Evolutionary conservation across 2,888 invertebrate species (phyloP), one percentile per base, ranked within the genome.

Genomic region (Ormyrus labotus): DNA sequence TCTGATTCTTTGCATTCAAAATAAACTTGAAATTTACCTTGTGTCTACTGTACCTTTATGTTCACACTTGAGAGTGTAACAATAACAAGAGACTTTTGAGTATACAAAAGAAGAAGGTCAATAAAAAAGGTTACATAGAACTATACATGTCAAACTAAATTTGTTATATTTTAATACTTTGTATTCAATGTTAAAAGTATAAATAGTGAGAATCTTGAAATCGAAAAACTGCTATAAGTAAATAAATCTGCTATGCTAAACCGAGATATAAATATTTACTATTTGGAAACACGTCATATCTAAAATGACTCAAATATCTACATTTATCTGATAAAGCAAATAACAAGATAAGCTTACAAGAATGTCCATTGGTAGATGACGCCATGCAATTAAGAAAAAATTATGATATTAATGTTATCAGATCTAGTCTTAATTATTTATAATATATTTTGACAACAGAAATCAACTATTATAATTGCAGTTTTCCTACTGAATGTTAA

Each of bases 261-360:
- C 61, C 50, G 64, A 77, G 64, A 13, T 68, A 63, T 69, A 51
- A 69, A 70, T 13, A 74, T 34, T 65, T 70, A 57, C 63, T 71
- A 71, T 78, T 65, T 55, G 7, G 58, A 79, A 61, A 70, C 64
- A 51, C 61, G 50, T 76, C 68, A 75, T 58, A 75, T 50, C 74
- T 68, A 80, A 19, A 73, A 68, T 78, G 61, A 70, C 69, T 72
- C 61, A 80, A 75, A 71, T 34, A 68, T 67, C 74, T 81, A 81
- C 78, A 70, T 61, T 74, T 71, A 78, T 77, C 67, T 78, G 75
- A 75, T 75, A 78, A 74, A 61, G 67, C 76, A 78, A 70, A 78
- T 81, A 71, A 75, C 63, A 78, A 81, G 67, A 72, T 78, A 79
- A 81, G 81, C 81, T 81, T 81, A 81, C 81, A 78, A 79, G 57